Evolutionary conservation across 1,140 invertebrate genomes (phyloP).

Genomic region (Anadara kagoshimensis): DNA sequence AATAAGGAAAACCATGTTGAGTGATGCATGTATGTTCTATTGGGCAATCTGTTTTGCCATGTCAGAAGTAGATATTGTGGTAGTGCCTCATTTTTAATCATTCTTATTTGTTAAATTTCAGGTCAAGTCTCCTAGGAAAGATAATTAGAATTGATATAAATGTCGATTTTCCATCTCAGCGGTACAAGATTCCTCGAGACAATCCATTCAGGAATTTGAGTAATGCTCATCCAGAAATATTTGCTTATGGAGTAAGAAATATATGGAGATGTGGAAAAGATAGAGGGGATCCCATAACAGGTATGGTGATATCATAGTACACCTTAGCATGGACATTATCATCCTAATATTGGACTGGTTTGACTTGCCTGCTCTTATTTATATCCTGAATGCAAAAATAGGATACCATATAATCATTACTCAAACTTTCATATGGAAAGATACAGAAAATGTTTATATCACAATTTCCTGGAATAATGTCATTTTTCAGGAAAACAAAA

Average conservation of each 20-base stretch:
- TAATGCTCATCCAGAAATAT: conserved; percentile 60
- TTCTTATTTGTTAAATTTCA: conserved; percentile 15
- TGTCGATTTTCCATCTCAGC: conserved; percentile 6
- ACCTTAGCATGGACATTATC: too few relatives aligned
- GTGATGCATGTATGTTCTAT: background rate
- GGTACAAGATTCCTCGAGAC: conserved; percentile 58
- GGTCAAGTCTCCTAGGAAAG: conserved; percentile 62
- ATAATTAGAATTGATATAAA: conserved; percentile 68
- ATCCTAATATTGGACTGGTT: too few relatives aligned
- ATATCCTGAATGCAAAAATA: too few relatives aligned
- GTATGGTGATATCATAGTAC: too few relatives aligned
- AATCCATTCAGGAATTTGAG: conserved; percentile 54
- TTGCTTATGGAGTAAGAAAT: conserved; percentile 69
- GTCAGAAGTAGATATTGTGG: background rate
- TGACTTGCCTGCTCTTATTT: too few relatives aligned
- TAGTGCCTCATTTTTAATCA: background rate
- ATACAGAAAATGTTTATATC: too few relatives aligned
- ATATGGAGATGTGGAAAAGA: conserved; percentile 71
- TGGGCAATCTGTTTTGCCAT: background rate
- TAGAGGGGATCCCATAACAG: conserved; percentile 44
- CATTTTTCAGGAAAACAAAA: too few relatives aligned
- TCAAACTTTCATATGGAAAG: too few relatives aligned
- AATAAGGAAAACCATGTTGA: background rate
- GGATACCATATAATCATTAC: too few relatives aligned
- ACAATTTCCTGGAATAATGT: too few relatives aligned